Evolutionary conservation across 2,113 vertebrate genomes (phyloP), one percentile per base, ranked within the genome.

Genomic region (Murina feae): DNA sequence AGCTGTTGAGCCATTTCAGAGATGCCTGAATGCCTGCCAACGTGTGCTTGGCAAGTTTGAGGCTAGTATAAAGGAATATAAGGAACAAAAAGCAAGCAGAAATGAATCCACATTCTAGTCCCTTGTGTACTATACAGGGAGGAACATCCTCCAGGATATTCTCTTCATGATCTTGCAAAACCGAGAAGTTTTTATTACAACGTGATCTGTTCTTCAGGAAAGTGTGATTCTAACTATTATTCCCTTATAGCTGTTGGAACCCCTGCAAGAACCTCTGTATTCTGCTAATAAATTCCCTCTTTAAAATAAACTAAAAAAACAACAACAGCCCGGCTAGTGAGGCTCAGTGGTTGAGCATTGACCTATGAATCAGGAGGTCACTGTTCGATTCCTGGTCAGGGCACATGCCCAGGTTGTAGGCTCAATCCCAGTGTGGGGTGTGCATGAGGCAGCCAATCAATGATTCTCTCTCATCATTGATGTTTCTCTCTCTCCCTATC

Each of bases 1-100:
- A 78, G 99, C 99, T 1, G 97, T 99, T 0, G 99, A 99, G 80
- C 98, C 98, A 0, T 98, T 99, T 96, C 97, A 99, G 79, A 99
- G 98, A 35, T 99, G 99, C 55, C 98, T 99, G 96, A 99, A 98
- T 11, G 99, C 99, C 82, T 99, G 99, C 96, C 99, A 99, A 8
- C 99, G 99, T 0, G 99, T 99, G 90, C 98, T 99, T 90, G 98
- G 97, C 98, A 99, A 99, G 11, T 99, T 99, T 92, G 98, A 99
- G 99, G 99, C 99, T 96, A 97, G 96, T 91, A 90, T 97, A 95
- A 96, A 97, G 95, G 84, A 96, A 66, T 97, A 97, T 94, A 97
- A 97, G 75, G 89, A 97, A 75, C 86, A 96, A 78, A 97, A 96
- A 86, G 91, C 91, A 68, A 94, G 86, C 75, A 94, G 32, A 95